Base-by-base conservation (phyloP, 2,888 invertebrate species). In the Andrena minutula region DNA sequence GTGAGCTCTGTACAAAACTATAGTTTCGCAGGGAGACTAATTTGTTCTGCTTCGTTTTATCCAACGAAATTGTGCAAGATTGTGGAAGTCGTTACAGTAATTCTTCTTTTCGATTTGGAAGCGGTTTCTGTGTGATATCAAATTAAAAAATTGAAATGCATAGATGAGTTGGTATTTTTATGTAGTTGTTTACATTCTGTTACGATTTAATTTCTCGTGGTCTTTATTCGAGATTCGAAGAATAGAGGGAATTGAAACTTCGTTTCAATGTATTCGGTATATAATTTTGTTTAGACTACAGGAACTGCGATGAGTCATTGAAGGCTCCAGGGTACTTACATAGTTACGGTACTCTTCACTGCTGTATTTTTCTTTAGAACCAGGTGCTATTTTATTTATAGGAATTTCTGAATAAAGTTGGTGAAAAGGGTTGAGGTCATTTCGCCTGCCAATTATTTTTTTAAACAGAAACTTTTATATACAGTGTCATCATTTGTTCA, bases 141-240 rank as follows among this genome's bases (percentile, higher is more conserved):
- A 41, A 41, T 41, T 41, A 41, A 12, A 41, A 41, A 41, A 16
- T 41, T 41, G 16, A 41, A 41, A 41, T 41, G 41, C 12, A n/a
- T 16, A 41, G 41, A 41, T 41, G 12, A 41, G 1, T 5, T 16
- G 41, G 41, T 41, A 41, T 16, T 41, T 41, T 5, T 5, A 41
- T 4, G 41, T 16, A 41, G 16, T 41, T 51, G 51, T 51, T 20
- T 51, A 20, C 20, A 6, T 51, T 51, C 20, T 7, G 20, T 73
- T 35, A 41, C 41, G 41, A 41, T 58, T 56, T 56, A 74, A 56
- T 68, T 47, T 56, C 2, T 28, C 12, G 28, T 2, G n/a, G 16
- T 12, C n/a, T 56, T 56, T 16, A 74, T 74, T 58, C 58, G 56
- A 74, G 58, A 56, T 66, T 68, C 30, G 68, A 74, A 68, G 28